phyloP scores from a whole-genome alignment of 2,888 invertebrate species.

The Scelioninae gen. 2 region DNA sequence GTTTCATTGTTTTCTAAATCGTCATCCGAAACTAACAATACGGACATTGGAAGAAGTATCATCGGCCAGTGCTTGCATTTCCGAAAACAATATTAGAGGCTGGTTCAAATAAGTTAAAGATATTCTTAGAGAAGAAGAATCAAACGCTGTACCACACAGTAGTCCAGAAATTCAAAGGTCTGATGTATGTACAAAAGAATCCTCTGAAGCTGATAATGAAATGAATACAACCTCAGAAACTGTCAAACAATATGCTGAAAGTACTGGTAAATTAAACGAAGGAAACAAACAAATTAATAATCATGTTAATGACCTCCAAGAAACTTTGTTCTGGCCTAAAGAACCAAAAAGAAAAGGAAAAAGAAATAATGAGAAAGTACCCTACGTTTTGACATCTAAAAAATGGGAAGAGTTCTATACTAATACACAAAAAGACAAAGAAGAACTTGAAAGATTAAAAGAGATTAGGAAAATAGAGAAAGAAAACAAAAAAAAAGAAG shows the following conservation, averaged over 20 bases:
- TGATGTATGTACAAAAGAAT: constrained; percentile 1
- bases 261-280: not conserved
- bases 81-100: constrained; percentile 62
- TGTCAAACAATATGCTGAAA: not conserved
- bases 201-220: not conserved
- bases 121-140: constrained; percentile 60
- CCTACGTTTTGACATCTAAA: constrained; percentile 20
- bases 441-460: constrained; percentile 7
- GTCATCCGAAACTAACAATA: constrained; percentile 61
- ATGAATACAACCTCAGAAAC: not conserved
- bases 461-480: constrained; percentile 12
- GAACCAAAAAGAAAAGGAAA: constrained; percentile 17
- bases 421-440: constrained; percentile 13
- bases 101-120: constrained; percentile 63
- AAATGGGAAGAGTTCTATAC: constrained; percentile 18
- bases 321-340: constrained; percentile 9
- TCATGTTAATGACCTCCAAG: not conserved
- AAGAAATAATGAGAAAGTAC: constrained; percentile 21
- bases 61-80: constrained; percentile 62
- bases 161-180: not conserved
- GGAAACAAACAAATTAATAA: constrained; percentile 1
- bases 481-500: no score
- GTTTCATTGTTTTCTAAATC: constrained; percentile 18
- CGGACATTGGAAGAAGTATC: constrained; percentile 64
- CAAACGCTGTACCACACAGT: no score